Conservation (phyloP, 2,113 vertebrate species). For the Mandrillus leucophaeus region DNA sequence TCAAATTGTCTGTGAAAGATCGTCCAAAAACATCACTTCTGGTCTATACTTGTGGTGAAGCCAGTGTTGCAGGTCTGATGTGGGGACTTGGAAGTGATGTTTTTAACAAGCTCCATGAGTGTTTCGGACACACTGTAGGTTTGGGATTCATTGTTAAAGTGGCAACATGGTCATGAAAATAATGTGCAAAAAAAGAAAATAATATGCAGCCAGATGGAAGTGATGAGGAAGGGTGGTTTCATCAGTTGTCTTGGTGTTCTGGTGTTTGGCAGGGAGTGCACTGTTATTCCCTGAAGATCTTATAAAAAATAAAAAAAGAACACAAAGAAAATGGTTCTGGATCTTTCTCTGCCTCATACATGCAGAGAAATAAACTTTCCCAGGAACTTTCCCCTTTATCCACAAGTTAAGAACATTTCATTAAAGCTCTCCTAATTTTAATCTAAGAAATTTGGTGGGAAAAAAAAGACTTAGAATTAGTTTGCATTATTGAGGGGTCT, state of each 20-base stretch:
- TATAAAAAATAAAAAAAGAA: background rate
- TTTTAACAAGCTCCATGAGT: background rate
- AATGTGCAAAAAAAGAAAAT: no score
- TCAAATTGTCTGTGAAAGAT: background rate
- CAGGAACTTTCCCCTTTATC: background rate
- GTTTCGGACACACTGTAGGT: no score
- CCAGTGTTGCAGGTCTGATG: background rate
- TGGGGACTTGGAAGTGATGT: background rate
- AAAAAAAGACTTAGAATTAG: background rate
- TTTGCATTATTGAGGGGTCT: background rate
- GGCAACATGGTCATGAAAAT: background rate
- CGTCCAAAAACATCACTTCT: background rate
- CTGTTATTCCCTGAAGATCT: background rate
- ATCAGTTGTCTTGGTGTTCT: background rate
- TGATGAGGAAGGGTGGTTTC: background rate
- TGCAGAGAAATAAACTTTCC: background rate
- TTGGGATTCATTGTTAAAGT: background rate
- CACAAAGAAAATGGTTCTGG: background rate
- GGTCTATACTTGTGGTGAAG: background rate
- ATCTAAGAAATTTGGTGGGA: background rate
- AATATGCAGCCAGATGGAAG: background rate
- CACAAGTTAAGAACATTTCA: background rate
- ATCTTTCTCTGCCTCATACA: background rate
- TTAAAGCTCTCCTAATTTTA: background rate
- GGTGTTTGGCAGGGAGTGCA: background rate